A percentile compares a stretch with the other conserved stretches of the same genome.
Evolutionary conservation across 2,113 vertebrate genomes (phyloP).

Genomic region (Xiphorhynchus elegans): DNA sequence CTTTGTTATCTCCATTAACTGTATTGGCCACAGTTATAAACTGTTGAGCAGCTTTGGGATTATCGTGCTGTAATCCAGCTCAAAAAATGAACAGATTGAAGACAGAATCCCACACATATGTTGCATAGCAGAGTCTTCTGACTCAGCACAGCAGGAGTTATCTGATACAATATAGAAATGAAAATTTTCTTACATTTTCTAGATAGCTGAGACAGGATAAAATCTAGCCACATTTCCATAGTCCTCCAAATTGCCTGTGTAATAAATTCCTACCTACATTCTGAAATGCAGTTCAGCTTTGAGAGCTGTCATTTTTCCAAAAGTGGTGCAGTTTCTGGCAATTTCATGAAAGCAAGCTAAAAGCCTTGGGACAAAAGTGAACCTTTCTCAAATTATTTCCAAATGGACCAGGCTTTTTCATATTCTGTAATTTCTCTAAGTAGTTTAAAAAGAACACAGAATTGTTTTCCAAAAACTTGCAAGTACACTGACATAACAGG

Average conservation of each 20-base stretch:
- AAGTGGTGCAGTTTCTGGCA: neutral
- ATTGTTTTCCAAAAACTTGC: neutral
- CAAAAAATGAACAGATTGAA: conserved; percentile 51
- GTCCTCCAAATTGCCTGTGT: neutral
- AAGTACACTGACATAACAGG: neutral
- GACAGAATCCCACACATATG: conserved; percentile 47
- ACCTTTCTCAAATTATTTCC: neutral
- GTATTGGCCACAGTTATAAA: neutral
- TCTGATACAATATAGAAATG: neutral
- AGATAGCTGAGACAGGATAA: neutral
- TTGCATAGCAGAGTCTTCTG: conserved; percentile 33
- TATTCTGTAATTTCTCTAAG: neutral
- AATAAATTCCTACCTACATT: neutral
- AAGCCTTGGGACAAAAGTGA: neutral
- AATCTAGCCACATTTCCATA: neutral
- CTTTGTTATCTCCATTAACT: neutral
- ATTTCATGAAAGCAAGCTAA: neutral
- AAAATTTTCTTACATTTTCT: conserved; percentile 26
- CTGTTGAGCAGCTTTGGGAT: neutral
- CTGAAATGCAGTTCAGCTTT: neutral
- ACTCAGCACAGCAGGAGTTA: conserved; percentile 50
- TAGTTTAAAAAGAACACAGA: neutral
- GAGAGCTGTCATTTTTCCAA: neutral
- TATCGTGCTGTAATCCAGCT: neutral
- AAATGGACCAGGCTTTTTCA: neutral